phyloP scores from a whole-genome alignment of 2,888 invertebrate genomes.

The Habroteleia sp. region DNA sequence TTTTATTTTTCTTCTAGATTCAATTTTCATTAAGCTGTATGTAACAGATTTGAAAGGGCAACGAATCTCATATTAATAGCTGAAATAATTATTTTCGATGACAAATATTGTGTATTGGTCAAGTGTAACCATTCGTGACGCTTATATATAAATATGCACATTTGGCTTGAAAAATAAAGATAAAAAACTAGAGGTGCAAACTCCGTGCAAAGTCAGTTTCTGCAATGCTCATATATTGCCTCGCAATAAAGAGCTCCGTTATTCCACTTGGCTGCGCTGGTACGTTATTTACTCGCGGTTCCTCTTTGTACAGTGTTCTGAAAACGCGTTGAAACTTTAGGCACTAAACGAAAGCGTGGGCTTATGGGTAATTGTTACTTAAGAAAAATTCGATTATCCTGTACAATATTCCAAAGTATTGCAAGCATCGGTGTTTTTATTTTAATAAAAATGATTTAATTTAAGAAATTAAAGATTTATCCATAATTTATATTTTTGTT shows the following conservation, averaged over 20 bases:
- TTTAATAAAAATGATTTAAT: too few relatives aligned
- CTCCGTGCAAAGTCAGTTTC: slow-evolving; percentile 62
- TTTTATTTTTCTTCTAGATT: too few relatives aligned
- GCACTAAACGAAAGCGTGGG: slow-evolving; percentile 21
- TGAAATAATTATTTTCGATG: slow-evolving; percentile 16
- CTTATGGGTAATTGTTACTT: slow-evolving; percentile 38
- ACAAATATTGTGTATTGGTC: slow-evolving; percentile 27
- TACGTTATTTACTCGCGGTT: slow-evolving; percentile 63
- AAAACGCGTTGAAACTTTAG: slow-evolving; percentile 59
- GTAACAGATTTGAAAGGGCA: slow-evolving; percentile 1
- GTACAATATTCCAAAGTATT: too few relatives aligned
- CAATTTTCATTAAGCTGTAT: slow-evolving; percentile 8
- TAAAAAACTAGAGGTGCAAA: slow-evolving; percentile 51
- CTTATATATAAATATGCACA: slow-evolving; percentile 42
- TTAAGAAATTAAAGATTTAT: too few relatives aligned
- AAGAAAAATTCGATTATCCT: slow-evolving; percentile 48
- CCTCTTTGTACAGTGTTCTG: slow-evolving; percentile 54
- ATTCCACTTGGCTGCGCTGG: slow-evolving; percentile 63
- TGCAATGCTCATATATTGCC: slow-evolving; percentile 65
- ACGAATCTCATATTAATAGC: slow-evolving; percentile 5
- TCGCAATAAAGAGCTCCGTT: slow-evolving; percentile 65
- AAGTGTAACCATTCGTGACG: slow-evolving; percentile 36
- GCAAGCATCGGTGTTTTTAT: too few relatives aligned
- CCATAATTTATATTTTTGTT: too few relatives aligned
- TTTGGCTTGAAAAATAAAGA: slow-evolving; percentile 33